Evolutionary conservation across 1,140 invertebrate genomes (phyloP), one percentile per base, ranked within the genome.

Genomic region (Dermatophagoides farinae): DNA sequence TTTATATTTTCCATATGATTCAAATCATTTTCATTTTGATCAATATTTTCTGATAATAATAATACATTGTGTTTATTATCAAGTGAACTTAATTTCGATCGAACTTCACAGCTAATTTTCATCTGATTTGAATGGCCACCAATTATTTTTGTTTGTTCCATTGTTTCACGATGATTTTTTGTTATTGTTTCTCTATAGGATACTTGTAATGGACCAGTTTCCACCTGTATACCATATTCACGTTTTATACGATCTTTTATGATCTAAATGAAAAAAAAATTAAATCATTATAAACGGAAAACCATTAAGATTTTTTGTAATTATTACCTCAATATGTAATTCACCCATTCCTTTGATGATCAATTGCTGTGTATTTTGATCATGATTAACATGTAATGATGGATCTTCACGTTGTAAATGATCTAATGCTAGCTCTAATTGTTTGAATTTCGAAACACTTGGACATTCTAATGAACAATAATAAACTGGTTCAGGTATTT

Each of bases 401-500:
- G 92, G 91, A 77, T 99, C 95, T 74, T 98, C 95, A 41, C 85
- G 76, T 68, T 84, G 78, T 12, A 99, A 71, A 71, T 88, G 80
- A 20, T 75, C 72, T n/a, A 99, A 76, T 0, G 92, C 92, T 23
- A 74, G 71, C 52, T 97, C 92, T 64, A 99, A 74, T 6, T 80
- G 70, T 51, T 75, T 75, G 71, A 91, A 85, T 44, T 79, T 78
- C 0, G 81, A 76, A 58, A 82, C 68, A 57, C 85, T 89, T 0
- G 88, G 83, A 0, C 92, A 83, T 75, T 99, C 95, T 55, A 98
- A 84, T 0, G 88, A 88, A 71, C 93, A 97, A 68, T 95, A 92
- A 72, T 96, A 97, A 0, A 98, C 93, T 1, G 93, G 90, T 67
- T 92, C 84, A 0, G 89, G 88, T 61, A 90, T 73, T 49, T 78